phyloP scores from a whole-genome alignment of 2,113 vertebrate species.

The Zosterops japonicus region DNA sequence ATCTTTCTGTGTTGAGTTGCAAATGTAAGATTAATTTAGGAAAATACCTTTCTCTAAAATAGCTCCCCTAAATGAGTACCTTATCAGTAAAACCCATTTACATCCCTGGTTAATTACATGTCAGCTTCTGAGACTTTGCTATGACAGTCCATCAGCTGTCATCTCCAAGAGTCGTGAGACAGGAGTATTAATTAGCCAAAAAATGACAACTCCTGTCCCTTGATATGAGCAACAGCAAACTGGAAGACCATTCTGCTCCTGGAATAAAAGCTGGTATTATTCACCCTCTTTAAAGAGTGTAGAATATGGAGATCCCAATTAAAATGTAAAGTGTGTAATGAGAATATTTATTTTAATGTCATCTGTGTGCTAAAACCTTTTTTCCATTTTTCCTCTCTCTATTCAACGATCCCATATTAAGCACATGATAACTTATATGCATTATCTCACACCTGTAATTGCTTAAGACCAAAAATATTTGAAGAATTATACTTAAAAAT shows the following conservation, averaged over 20 bases:
- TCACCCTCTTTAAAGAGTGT: not conserved
- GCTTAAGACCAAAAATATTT: not conserved
- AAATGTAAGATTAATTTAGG: not conserved
- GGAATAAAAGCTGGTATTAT: not conserved
- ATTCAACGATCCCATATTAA: not conserved
- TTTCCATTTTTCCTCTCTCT: not conserved
- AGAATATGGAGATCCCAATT: not conserved
- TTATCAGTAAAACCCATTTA: not conserved
- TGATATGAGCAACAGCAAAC: not conserved
- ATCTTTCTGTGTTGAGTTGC: not conserved
- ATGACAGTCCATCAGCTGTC: conserved; percentile 29
- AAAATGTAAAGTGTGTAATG: not conserved
- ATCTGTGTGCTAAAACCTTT: not conserved
- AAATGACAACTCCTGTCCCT: conserved; percentile 6
- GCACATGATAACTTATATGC: not conserved
- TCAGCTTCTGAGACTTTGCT: conserved; percentile 24
- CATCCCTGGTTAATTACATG: not conserved
- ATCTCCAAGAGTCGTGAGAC: not conserved
- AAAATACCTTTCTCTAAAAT: not conserved
- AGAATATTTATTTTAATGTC: not conserved
- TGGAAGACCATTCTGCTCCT: not conserved
- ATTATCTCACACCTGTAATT: not conserved
- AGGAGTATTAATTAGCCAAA: conserved; percentile 5
- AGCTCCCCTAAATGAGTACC: not conserved
- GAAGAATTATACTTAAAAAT: not conserved